Conservation (phyloP, 1,140 invertebrate species). For the Hycleus phaleratus region DNA sequence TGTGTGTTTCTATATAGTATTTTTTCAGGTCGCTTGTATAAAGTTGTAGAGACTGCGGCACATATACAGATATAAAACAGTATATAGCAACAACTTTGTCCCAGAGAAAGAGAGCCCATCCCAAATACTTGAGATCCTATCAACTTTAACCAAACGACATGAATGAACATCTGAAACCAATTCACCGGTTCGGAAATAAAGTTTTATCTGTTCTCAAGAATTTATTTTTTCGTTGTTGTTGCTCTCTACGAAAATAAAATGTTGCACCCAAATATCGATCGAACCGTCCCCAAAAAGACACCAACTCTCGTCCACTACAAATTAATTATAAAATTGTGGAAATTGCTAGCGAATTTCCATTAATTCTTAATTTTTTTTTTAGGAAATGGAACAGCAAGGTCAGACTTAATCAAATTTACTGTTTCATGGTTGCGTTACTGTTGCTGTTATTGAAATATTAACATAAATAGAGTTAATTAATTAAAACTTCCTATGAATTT, state of each 20-base stretch:
- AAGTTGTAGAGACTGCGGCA: too few relatives aligned
- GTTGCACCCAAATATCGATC: too few relatives aligned
- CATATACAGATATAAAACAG: too few relatives aligned
- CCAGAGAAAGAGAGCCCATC: constrained; percentile 1
- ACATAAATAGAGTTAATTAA: constrained; percentile 16
- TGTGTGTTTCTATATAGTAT: too few relatives aligned
- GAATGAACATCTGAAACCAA: constrained; percentile 16
- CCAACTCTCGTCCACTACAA: too few relatives aligned
- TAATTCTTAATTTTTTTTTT: too few relatives aligned
- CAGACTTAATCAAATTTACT: constrained; percentile 9
- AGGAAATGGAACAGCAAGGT: background rate
- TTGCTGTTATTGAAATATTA: background rate
- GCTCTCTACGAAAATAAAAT: too few relatives aligned
- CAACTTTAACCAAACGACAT: constrained; percentile 1
- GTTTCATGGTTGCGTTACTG: constrained; percentile 14
- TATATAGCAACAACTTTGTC: too few relatives aligned
- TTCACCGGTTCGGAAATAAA: background rate
- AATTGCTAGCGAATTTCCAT: too few relatives aligned
- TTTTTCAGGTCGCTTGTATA: too few relatives aligned
- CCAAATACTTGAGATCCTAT: constrained; percentile 15
- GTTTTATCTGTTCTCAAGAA: constrained; percentile 4
- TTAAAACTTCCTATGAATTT: constrained; percentile 14
- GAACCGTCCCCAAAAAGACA: too few relatives aligned
- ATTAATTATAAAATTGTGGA: too few relatives aligned
- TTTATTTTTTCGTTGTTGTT: background rate